Conservation (phyloP, 2,888 invertebrate genomes). For the Parnassius glacialis region DNA sequence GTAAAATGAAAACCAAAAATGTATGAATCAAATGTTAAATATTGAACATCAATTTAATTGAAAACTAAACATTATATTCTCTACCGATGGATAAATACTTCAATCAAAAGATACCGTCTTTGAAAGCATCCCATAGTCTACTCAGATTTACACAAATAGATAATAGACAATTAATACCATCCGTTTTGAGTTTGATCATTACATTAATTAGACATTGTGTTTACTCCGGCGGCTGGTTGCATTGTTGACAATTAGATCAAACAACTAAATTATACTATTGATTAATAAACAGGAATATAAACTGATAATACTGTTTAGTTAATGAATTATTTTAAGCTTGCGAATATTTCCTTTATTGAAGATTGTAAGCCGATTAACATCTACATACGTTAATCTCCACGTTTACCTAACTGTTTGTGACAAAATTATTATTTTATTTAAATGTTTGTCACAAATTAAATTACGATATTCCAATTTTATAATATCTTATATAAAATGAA, state of each 20-base stretch:
- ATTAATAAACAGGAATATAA: slow-evolving; percentile 48
- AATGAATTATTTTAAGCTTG: slow-evolving; percentile 15
- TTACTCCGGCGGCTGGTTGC: slow-evolving; percentile 67
- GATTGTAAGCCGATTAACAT: slow-evolving; percentile 31
- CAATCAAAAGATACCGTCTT: slow-evolving; percentile 10
- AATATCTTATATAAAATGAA: too few species aligned
- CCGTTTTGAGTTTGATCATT: slow-evolving; percentile 70
- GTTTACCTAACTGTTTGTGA: slow-evolving; percentile 7
- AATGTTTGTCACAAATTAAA: too few species aligned
- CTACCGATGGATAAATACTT: neutral
- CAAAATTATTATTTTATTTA: too few species aligned
- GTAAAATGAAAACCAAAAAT: too few species aligned
- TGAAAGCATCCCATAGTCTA: slow-evolving; percentile 9
- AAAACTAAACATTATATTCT: too few species aligned
- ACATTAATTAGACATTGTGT: slow-evolving; percentile 72
- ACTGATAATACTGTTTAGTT: slow-evolving; percentile 26
- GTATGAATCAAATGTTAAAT: too few species aligned
- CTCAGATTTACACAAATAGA: slow-evolving; percentile 52
- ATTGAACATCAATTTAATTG: too few species aligned
- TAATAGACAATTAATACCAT: slow-evolving; percentile 64
- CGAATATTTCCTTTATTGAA: slow-evolving; percentile 31
- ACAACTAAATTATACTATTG: slow-evolving; percentile 59
- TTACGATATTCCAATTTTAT: too few species aligned
- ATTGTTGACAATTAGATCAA: slow-evolving; percentile 67
- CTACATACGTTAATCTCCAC: slow-evolving; percentile 5